Base-by-base conservation (phyloP, 2,888 invertebrate genomes). In the Zele albiditarsus region DNA sequence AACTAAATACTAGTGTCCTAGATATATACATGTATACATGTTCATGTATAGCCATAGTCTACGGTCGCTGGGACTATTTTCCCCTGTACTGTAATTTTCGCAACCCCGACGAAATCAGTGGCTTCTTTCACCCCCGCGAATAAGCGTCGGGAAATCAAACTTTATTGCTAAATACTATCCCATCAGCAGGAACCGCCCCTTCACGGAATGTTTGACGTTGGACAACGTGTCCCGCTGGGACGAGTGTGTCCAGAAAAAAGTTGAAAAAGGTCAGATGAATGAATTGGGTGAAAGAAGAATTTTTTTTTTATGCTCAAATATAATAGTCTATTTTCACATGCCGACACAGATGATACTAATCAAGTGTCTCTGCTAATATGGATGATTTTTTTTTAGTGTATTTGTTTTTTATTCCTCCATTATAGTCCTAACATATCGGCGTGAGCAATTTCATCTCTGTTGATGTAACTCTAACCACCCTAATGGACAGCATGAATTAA, bases 111-210 rank as follows among this genome's bases (percentile, higher is more conserved):
- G 85, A 88, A 88, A 89, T 89, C 88, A 89, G 84, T 84, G 87
- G 81, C 86, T 88, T 87, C 88, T 89, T 89, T 86, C 85, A 78
- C 68, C 77, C 77, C 75, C 57, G 73, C 72, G 69, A 70, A 67
- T 53, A 53, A 62, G 60, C 68, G 81, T 82, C 84, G 84, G 86
- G 86, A 84, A 88, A 87, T 87, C 88, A 86, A 87, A 89, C 87
- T 89, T 89, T 89, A 89, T 89, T 88, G 89, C 88, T 89, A 89
- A 89, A 89, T 89, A 89, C 88, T 80, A 87, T 84, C 82, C 86
- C 88, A 88, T 89, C 89, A 89, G 89, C 89, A 87, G 82, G 88
- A 86, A 86, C 84, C 68, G 58, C 81, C 79, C 78, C 79, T 75
- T 77, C 49, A 73, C 25, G 10, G 20, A 53, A 53, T 33, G 66